Base-by-base conservation (phyloP, 1,140 invertebrate species). In the Drosophila pachea region DNA sequence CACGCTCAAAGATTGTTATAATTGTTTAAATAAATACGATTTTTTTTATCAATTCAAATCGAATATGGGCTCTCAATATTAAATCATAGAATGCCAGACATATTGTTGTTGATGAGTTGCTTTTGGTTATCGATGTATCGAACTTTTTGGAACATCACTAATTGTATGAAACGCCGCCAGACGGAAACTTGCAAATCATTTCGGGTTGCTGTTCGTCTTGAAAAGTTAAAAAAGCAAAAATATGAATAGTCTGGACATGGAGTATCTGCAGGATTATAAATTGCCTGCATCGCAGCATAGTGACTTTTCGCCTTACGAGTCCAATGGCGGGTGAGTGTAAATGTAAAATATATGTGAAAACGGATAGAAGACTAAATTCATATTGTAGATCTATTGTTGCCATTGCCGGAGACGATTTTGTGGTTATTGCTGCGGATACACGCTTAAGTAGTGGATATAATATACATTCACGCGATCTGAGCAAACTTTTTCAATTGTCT, bases 351-450 rank as follows among this genome's bases (percentile, higher is more conserved):
- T 5, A 14, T 43, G 54, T 14, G 29, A 11, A 67, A 58, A 48
- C 8, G 14, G 29, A n/a, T 8, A 33, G 29, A 32, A 53, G 59
- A 52, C 16, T 36, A 22, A 49, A 11, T 31, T 43, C 7, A 4
- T 6, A 67, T 35, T 56, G 35, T 64, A 94, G 95, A 79, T 97
- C 94, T 82, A 92, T 97, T 60, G 94, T 97, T 35, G 98, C 98
- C 12, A 95, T 99, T 75, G 97, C 96, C 77, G 98, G 98, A 43
- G 94, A 97, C 38, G 95, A 97, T 89, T 98, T 94, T 90, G 95
- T 93, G 29, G 92, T 98, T 1, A 94, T 97, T 87, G 93, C 92
- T 5, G 97, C 96, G 2, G 98, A 99, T 86, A 98, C 97, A 11
- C 94, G 98, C 73, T 91, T 99, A n/a, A 96, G 94, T 89, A 92